Evolutionary conservation across 2,113 vertebrate species (phyloP), one percentile per base, ranked within the genome.

Genomic region (Rafetus swinhoei): DNA sequence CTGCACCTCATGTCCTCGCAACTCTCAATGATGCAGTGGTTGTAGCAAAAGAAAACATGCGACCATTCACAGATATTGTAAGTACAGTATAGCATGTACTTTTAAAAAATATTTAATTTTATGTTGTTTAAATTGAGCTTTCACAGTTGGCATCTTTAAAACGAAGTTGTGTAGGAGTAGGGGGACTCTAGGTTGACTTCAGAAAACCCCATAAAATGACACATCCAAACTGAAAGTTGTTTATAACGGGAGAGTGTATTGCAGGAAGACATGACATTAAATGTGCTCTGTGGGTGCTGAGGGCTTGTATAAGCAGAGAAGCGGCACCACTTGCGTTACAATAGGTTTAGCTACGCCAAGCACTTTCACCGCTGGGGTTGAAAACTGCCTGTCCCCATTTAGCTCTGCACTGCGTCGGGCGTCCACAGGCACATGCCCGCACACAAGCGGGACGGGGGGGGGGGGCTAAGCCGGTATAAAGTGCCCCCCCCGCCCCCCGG

Each of bases 31-130:
- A 89, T 21, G 60, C 89, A 9, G 2, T 97, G 56, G 72, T 91
- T 16, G 62, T 94, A 4, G 81, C 97, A 13, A 95, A 89, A 84
- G 97, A 93, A 39, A 95, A 97, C 94, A 25, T 98, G 56, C 81
- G 74, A 27, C 92, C 97, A 29, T 97, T 98, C 86, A 94, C 93
- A 65, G 83, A 91, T 81, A 93, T 62, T 98, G 99, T 99, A 96
- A 99, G 99, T 98, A 69, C 25, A 19, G 56, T 25, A 14, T 8
- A 15, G 19, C 22, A 16, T 79, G 18, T 35, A 72, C 65, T 86
- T 74, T 53, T 81, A 91, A 4, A 54, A 39, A 35, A 57, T 76
- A 53, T 39, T 22, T 45, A 77, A n/a, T 65, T 65, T 32, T 18
- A 65, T 32, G 13, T 65, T 32, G 3, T 69, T 69, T 35, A 10